Evolutionary conservation across 2,888 invertebrate species (phyloP), one percentile per base, ranked within the genome.

Genomic region (Orthonevra nobilis): DNA sequence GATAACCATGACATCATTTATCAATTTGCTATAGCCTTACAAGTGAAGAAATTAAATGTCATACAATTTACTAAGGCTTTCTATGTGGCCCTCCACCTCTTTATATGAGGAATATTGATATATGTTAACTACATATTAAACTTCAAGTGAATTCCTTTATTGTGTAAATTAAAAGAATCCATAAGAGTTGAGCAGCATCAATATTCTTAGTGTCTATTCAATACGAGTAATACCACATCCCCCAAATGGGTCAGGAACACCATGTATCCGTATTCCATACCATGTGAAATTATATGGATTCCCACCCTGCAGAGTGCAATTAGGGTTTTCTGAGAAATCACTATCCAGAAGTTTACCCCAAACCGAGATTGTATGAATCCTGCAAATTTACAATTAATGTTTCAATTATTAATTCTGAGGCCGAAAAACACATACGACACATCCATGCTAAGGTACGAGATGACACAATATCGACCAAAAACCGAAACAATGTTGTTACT

Each of bases 401-500:
- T 42, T 44, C 40, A 46, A 69, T 69, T 75, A 70, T 75, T 48
- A 70, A 69, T 69, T 56, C 66, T 69, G 23, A 20, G 30, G 44
- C 52, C 32, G 38, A 48, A 19, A 40, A 50, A 23, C 40, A 17
- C 19, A 50, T 14, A 52, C 32, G n/a, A 20, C 19, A 12, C 17
- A 15, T 14, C 10, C 10, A 10, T 17, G 30, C 19, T 12, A 20
- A 14, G 34, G 32, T 44, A 46, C 20, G 23, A 23, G 23, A 23
- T 23, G 26, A 40, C 40, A 56, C 54, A 32, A n/a, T 32, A 72
- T 63, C 38, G 23, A 64, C 36, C 69, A 46, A 68, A 36, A 48
- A 68, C 54, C 54, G 46, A 61, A 56, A 63, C 75, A 69, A 63
- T 75, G 56, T 34, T 75, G 54, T 70, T 75, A 70, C 40, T 75